Conservation (phyloP, 1,140 invertebrate genomes). For the Nautilus pompilius region DNA sequence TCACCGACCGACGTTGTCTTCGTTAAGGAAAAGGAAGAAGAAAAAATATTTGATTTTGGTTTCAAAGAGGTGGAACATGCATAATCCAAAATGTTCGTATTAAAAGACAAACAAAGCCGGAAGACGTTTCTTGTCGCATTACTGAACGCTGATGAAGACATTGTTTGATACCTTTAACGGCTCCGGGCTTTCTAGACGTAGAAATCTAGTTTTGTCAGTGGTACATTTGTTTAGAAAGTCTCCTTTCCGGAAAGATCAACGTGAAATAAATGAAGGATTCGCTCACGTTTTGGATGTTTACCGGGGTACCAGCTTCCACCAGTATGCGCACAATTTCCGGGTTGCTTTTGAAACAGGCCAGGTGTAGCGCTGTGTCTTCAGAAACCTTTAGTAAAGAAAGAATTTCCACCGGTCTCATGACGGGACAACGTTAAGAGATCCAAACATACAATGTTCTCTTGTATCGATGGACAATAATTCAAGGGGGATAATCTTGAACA, state of each 20-base stretch:
- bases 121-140: too few relatives aligned
- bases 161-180: too few relatives aligned
- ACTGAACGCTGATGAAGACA: too few relatives aligned
- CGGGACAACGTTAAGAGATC: background rate
- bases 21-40: too few relatives aligned
- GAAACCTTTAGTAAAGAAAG: constrained; percentile 37
- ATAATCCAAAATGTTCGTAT: too few relatives aligned
- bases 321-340: constrained; percentile 88
- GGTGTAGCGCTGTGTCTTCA: constrained; percentile 82
- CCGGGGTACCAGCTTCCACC: constrained; percentile 84
- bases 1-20: too few relatives aligned
- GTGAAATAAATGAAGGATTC: background rate
- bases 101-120: too few relatives aligned
- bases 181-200: too few relatives aligned
- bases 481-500: background rate
- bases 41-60: too few relatives aligned
- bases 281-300: constrained; percentile 84
- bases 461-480: background rate
- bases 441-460: background rate
- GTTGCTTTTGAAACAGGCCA: constrained; percentile 83
- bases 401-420: background rate
- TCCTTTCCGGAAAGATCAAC: background rate
- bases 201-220: too few relatives aligned
- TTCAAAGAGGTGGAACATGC: too few relatives aligned
- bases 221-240: too few relatives aligned